phyloP scores from a whole-genome alignment of 2,888 invertebrate genomes.

The Pseudanteris insignis region DNA sequence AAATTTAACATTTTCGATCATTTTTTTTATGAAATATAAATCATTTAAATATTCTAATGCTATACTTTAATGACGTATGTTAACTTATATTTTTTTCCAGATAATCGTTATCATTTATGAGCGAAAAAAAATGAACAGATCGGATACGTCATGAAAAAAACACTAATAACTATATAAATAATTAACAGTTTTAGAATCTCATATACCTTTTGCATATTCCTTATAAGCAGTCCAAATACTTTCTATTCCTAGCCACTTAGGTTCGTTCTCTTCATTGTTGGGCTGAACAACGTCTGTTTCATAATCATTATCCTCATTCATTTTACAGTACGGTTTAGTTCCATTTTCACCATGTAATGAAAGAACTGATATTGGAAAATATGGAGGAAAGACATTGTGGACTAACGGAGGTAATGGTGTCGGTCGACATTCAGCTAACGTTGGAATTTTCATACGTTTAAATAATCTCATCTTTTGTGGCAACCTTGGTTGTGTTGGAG shows the following conservation, averaged over 20 bases:
- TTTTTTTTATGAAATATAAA: too few species aligned
- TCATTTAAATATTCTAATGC: too few species aligned
- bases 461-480: conserved; percentile 60
- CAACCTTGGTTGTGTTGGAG: conserved; percentile 55
- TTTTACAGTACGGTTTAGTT: conserved; percentile 55
- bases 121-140: too few species aligned
- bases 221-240: conserved; percentile 60
- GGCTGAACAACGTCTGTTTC: conserved; percentile 35
- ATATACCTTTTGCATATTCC: conserved; percentile 64
- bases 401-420: conserved; percentile 57
- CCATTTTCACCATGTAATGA: conserved; percentile 60
- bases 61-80: too few species aligned
- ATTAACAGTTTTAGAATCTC: too few species aligned
- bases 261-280: conserved; percentile 48
- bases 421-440: conserved; percentile 53
- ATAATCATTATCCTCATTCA: conserved; percentile 51
- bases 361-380: conserved; percentile 51
- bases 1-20: too few species aligned
- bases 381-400: conserved; percentile 53
- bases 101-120: too few species aligned
- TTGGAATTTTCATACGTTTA: conserved; percentile 56
- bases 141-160: too few species aligned
- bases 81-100: too few species aligned
- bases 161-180: too few species aligned
- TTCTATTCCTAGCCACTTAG: conserved; percentile 63